phyloP scores from a whole-genome alignment of 2,888 invertebrate species.

The Yponomeuta sedellus region DNA sequence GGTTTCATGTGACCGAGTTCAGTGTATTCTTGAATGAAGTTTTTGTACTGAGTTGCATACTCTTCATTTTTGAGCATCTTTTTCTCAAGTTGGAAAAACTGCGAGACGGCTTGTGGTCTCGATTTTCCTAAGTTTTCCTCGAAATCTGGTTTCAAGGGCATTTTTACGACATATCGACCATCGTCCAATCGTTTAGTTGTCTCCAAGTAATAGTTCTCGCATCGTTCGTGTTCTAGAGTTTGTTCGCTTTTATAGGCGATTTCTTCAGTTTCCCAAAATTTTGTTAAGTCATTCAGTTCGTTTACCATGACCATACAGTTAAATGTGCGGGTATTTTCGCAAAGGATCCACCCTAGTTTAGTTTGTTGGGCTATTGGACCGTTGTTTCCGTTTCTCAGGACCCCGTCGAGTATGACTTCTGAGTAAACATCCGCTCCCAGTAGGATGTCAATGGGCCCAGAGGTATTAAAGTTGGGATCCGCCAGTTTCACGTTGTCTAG shows the following conservation, averaged over 20 bases:
- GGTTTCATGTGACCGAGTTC: conserved; percentile 16
- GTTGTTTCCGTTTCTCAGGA: conserved; percentile 13
- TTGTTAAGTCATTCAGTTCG: conserved; percentile 20
- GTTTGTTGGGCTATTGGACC: conserved; percentile 22
- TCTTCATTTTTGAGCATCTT: neutral
- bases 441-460: conserved; percentile 15
- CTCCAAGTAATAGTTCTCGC: conserved; percentile 20
- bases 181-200: conserved; percentile 15
- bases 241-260: conserved; percentile 7
- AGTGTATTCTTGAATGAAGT: conserved; percentile 16
- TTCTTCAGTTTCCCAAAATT: conserved; percentile 22
- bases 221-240: conserved; percentile 17
- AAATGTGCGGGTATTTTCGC: conserved; percentile 13
- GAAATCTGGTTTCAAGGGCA: conserved; percentile 20
- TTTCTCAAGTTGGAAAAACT: conserved; percentile 19
- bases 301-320: conserved; percentile 21
- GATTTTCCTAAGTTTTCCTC: conserved; percentile 20
- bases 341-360: conserved; percentile 20
- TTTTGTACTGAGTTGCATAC: neutral
- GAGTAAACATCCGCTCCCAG: conserved; percentile 14
- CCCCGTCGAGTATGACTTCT: conserved; percentile 20
- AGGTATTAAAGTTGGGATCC: conserved; percentile 18
- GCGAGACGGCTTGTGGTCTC: conserved; percentile 17
- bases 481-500: conserved; percentile 17
- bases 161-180: conserved; percentile 22